Evolutionary conservation across 2,797 vertebrate species (phyloP), one percentile per base, ranked within the genome.

Genomic region (Cyprinella venusta): DNA sequence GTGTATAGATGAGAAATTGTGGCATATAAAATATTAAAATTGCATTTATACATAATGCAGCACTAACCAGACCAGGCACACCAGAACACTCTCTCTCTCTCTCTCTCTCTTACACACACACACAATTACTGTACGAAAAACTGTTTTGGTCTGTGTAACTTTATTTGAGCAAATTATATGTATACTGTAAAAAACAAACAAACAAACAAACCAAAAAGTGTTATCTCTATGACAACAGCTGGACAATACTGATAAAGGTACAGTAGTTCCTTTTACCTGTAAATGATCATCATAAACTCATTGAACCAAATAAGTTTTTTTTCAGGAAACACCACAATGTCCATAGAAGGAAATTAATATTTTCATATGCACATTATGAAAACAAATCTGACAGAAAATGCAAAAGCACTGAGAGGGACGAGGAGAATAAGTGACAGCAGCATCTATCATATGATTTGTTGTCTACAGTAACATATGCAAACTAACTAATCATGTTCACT

Each of bases 141-240:
- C 16, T 90, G 19, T 82, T 82, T 95, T 96, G 95, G 95, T 96
- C 96, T 97, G 92, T 96, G 96, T 96, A 96, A 81, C 90, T 97
- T 98, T 98, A 98, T 99, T 98, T 93, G 96, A 96, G 95, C 95
- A 98, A 98, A 97, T 95, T 95, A 97, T 96, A 97, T 95, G 96
- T 95, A 96, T 96, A 97, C 94, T 92, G 94, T 97, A 96, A 93
- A 96, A 96, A 96, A 93, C 26, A 30, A 30, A 30, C 92, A 92
- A 92, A 90, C 90, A 92, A 91, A 90, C 89, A 92, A 91, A 90
- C 89, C 33, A 83, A 84, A 91, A 90, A 90, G 88, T 85, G 89
- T 90, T 86, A 87, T 90, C 88, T 88, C 86, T 90, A 85, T 94
- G 92, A 91, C 91, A 92, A 90, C 92, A 90, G 92, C 91, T 92